phyloP scores from a whole-genome alignment of 2,888 invertebrate species.

The Mesodorylaimus sp. region DNA sequence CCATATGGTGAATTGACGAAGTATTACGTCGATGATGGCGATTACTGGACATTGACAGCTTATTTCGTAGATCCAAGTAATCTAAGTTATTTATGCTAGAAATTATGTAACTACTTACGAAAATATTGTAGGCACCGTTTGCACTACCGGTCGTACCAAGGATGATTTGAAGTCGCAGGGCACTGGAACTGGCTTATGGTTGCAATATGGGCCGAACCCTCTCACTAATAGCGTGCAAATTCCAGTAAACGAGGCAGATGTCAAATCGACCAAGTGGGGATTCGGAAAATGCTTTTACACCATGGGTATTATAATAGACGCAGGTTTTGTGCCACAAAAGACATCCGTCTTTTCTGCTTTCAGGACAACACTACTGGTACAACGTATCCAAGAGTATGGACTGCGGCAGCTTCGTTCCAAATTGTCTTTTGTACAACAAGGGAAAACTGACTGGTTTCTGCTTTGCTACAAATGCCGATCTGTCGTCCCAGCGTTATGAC shows the following conservation, averaged over 20 bases:
- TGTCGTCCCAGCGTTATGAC: not conserved
- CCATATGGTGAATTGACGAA: not conserved
- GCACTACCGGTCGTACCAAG: conserved; percentile 20
- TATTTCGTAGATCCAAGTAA: not conserved
- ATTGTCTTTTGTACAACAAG: conserved; percentile 26
- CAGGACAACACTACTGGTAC: conserved; percentile 27
- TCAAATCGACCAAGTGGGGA: conserved; percentile 23
- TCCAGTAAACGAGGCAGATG: conserved; percentile 19
- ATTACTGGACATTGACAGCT: not conserved
- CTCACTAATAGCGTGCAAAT: conserved; percentile 15
- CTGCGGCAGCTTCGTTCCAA: conserved; percentile 23
- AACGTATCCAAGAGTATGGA: conserved; percentile 18
- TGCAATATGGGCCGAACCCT: conserved; percentile 28
- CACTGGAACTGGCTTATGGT: conserved; percentile 25
- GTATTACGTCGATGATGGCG: not conserved
- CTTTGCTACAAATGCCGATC: conserved; percentile 17
- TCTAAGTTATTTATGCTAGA: not conserved
- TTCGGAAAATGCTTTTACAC: conserved; percentile 27
- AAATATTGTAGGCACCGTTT: conserved; percentile 22
- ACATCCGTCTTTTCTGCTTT: not conserved
- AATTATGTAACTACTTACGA: not conserved
- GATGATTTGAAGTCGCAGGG: conserved; percentile 18
- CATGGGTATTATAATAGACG: conserved; percentile 23
- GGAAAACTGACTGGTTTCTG: conserved; percentile 25
- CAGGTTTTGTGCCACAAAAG: not conserved